Evolutionary conservation across 2,113 vertebrate genomes (phyloP), one percentile per base, ranked within the genome.

Genomic region (Coptodon rendalli): DNA sequence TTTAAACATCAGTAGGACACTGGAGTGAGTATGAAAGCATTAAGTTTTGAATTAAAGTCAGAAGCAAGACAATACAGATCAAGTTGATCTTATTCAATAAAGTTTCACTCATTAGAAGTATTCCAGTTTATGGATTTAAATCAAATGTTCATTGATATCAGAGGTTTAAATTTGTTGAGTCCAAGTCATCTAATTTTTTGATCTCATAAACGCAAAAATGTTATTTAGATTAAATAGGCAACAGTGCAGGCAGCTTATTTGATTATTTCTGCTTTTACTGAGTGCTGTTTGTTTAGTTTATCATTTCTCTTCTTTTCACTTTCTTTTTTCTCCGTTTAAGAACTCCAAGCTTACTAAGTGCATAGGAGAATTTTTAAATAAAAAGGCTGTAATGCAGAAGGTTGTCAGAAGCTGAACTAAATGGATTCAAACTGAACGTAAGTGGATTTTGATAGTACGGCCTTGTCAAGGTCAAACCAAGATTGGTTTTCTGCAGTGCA

Each of bases 401-500:
- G 87, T 83, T 88, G 73, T 63, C 89, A 89, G 87, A 89, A 93
- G 93, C 92, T 76, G 85, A 93, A 92, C 92, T 94, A 94, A 95
- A 93, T 78, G 90, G 93, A 95, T 95, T 93, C 83, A 87, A 91
- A 94, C 80, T 83, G 87, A 91, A 84, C 80, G 48, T 85, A 93
- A 95, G 91, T 85, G 90, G 90, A 95, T 95, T 95, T 80, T 93
- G 88, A 91, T 90, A 89, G 93, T 43, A 13, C n/a, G 3, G 81
- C 81, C 81, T 80, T 78, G 80, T 91, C 88, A 95, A 95, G 94
- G 95, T 93, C 93, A 89, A 88, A 34, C 81, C 83, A 9, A 79
- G 83, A 29, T 59, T 14, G 68, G 17, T 63, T 89, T 24, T 68
- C 27, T 52, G 53, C 24, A 14, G 71, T 22, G 71, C 48, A 82